phyloP scores from a whole-genome alignment of 1,140 invertebrate genomes.

The Drosophila trapezifrons region DNA sequence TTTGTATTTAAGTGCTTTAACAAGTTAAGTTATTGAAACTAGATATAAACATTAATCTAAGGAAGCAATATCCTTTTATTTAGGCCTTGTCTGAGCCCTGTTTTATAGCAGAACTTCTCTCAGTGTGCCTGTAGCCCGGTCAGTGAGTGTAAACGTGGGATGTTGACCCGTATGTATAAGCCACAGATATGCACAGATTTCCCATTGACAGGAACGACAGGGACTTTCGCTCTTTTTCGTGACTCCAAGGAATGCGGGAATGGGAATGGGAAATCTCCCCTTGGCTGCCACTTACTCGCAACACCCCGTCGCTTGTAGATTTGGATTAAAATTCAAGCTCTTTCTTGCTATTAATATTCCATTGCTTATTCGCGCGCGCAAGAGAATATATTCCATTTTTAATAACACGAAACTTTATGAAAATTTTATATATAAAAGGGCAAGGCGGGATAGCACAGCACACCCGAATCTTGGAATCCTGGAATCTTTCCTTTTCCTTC shows the following conservation, averaged over 20 bases:
- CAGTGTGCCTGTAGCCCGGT: neutral
- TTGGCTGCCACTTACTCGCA: constrained; percentile 9
- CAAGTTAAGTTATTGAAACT: too few species aligned
- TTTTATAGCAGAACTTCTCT: neutral
- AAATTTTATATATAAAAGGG: constrained; percentile 72
- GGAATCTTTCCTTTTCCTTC: constrained; percentile 2
- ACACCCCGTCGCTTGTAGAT: constrained; percentile 12
- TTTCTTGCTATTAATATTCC: constrained; percentile 74
- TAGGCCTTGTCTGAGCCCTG: too few species aligned
- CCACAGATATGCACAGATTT: constrained; percentile 36
- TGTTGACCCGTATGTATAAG: constrained; percentile 24
- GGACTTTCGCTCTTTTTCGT: constrained; percentile 26
- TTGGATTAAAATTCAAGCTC: constrained; percentile 63
- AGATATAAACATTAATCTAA: too few species aligned
- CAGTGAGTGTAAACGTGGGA: constrained; percentile 1
- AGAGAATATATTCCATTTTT: constrained; percentile 78
- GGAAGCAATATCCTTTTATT: too few species aligned
- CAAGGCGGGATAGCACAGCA: constrained; percentile 1
- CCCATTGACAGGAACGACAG: constrained; percentile 22
- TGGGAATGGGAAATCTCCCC: too few species aligned
- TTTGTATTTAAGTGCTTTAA: too few species aligned
- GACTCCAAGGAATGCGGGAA: neutral
- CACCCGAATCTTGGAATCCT: constrained; percentile 18
- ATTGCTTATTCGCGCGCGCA: constrained; percentile 65
- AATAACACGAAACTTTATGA: constrained; percentile 78